These are phyloP conservation scores for Sander vitreus DNA, from an alignment of 2,113 vertebrate species.

Conservation along the genomic window DNA sequence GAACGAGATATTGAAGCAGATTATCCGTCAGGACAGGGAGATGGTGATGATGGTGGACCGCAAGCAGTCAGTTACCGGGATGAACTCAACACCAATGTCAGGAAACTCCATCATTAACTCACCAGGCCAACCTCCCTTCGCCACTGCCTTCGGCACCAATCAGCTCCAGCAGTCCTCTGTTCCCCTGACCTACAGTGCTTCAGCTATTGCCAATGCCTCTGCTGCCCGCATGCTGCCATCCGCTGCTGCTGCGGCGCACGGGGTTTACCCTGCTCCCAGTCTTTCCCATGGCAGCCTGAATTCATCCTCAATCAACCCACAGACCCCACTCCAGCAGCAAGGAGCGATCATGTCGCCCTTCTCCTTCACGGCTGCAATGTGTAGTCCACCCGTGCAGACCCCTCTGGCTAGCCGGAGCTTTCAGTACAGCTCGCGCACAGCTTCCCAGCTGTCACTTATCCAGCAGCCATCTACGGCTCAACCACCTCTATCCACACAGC, in stretches of 20 bases:
- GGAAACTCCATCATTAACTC: constrained; percentile 91
- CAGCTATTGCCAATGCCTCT: constrained; percentile 85
- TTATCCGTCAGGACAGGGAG: constrained; percentile 97
- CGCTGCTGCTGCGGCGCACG: constrained; percentile 87
- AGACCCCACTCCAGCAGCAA: constrained; percentile 87
- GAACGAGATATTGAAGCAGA: constrained; percentile 99
- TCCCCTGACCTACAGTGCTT: constrained; percentile 86
- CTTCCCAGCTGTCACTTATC: constrained; percentile 94
- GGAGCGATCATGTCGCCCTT: constrained; percentile 91
- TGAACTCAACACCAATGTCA: constrained; percentile 88
- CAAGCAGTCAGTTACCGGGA: constrained; percentile 86
- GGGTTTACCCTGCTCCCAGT: constrained; percentile 86
- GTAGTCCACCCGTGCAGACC: constrained; percentile 93
- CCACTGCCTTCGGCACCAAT: constrained; percentile 77
- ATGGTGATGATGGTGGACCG: constrained; percentile 93
- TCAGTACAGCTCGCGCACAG: constrained; percentile 92
- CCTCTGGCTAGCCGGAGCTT: constrained; percentile 93
- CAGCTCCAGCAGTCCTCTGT: constrained; percentile 90
- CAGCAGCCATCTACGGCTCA: constrained; percentile 81
- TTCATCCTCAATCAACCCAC: constrained; percentile 87
- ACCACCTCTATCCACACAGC: constrained; percentile 68
- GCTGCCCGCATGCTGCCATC: constrained; percentile 87
- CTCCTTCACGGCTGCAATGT: constrained; percentile 91
- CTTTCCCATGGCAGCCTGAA: constrained; percentile 89
- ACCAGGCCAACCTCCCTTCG: constrained; percentile 89